These are phyloP conservation scores for Morelia viridis DNA, from an alignment of 2,797 vertebrate species.

Conservation along the genomic window DNA sequence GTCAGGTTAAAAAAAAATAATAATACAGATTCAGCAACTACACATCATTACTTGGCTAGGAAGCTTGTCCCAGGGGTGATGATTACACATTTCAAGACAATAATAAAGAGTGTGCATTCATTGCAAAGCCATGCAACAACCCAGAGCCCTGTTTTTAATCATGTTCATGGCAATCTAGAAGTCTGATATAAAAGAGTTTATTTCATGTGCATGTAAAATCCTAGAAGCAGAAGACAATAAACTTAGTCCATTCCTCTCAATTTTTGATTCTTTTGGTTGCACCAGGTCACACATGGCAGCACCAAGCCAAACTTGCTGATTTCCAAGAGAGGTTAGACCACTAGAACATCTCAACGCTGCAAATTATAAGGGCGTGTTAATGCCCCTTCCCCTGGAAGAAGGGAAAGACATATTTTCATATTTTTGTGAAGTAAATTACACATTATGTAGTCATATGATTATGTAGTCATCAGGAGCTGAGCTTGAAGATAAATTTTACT, in stretches of 20 bases:
- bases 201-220: conserved; percentile 41
- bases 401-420: not conserved
- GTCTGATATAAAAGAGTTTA: conserved; percentile 43
- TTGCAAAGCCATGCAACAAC: conserved; percentile 50
- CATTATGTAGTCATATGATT: no score
- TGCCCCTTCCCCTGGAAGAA: not conserved
- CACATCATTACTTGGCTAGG: conserved; percentile 52
- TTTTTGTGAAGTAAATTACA: not conserved
- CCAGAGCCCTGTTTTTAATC: conserved; percentile 28
- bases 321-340: not conserved
- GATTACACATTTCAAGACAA: conserved; percentile 70
- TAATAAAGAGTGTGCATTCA: conserved; percentile 56
- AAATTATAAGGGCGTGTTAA: not conserved
- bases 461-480: not conserved
- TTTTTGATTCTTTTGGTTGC: not conserved
- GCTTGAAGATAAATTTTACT: not conserved
- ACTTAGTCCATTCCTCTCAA: conserved; percentile 21
- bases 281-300: not conserved
- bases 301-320: not conserved
- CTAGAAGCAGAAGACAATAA: not conserved
- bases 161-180: conserved; percentile 47
- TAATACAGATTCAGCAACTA: conserved; percentile 65
- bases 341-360: not conserved
- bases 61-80: conserved; percentile 58
- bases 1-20: conserved; percentile 40